Base-by-base conservation (phyloP, 2,888 invertebrate species). In the Rhimphoctona megacephalus region DNA sequence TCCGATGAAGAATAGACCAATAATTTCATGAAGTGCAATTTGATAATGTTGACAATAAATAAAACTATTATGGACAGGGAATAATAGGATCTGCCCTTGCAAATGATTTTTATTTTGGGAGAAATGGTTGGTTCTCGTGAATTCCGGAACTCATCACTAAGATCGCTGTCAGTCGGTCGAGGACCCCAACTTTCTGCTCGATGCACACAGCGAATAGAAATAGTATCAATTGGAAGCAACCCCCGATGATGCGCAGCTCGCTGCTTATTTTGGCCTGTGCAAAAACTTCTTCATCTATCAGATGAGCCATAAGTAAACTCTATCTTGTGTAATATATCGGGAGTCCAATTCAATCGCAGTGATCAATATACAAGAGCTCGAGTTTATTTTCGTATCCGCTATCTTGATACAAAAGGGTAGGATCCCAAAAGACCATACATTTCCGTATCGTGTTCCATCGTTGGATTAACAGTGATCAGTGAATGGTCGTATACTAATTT, bases 131-230 rank as follows among this genome's bases (percentile, higher is more conserved):
- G 25, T 49, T n/a, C 30, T 22, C 33, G 39, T 17, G 33, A 77
- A 72, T 83, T 49, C 46, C 74, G 76, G 83, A 86, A 85, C 85
- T 85, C 83, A 78, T 88, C 82, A 83, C 80, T 87, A 83, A 61
- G 72, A 82, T 76, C 69, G 36, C 70, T 49, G 82, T 54, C 66
- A 54, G 73, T 54, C 39, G 70, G 30, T 17, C 66, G 33, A 46
- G 25, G 30, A n/a, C 46, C 64, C 43, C 22, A 25, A 69, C 46
- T 84, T 84, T 84, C 67, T 39, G 57, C 74, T 80, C 69, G 25
- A 80, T 76, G 74, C 54, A 74, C 80, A 81, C 64, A 57, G 17
- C 54, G 46, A 81, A 84, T 61, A 39, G 76, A 57, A 79, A 76
- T 46, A 33, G 52, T 66, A 73, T 64, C 57, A 39, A 54, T 54